Base-by-base conservation (phyloP, 1,140 invertebrate species). In the Nixonia krombeini region DNA sequence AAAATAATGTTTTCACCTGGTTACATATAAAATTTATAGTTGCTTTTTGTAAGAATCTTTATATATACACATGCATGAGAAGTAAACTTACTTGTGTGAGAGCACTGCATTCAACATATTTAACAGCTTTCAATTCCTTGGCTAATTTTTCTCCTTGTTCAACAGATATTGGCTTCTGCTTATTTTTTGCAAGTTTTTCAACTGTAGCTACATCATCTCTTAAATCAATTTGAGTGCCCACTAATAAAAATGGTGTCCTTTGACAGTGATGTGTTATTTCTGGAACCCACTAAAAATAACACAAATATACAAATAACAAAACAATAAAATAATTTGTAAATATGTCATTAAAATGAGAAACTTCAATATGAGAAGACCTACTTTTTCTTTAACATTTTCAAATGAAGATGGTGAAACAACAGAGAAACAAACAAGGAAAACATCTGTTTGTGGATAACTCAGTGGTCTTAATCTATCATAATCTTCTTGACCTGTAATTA, bases 211-310 rank as follows among this genome's bases (percentile, higher is more conserved):
- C 94, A 86, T 99, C 98, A 83, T 99, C 97, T 70, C 98, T 88
- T 77, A 99, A 89, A 90, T 99, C 98, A 69, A 99, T 97, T 86
- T 99, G 97, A 49, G 98, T 99, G 12, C 98, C 98, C 23, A 99
- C 98, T 66, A 99, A 86, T 40, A 99, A 87, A 85, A 99, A 99
- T 57, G 97, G 97, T 44, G 98, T 99, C 85, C 97, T 99, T 84
- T 98, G 95, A 88, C 97, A 99, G 87, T 99, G 98, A 89, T 99
- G 98, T 74, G 96, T 97, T 79, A 99, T 99, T 89, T 99, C 98
- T 62, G 98, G 98, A 41, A 99, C 97, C 98, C 98, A 99, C 96
- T 99, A 79, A 45, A 58, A 69, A 29, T 31, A 41, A 37, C 12
- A 31, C 1, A 35, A 7, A n/a, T n/a, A n/a, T n/a, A n/a, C n/a